phyloP scores from a whole-genome alignment of 64 coral and sea anemone species.

The Stylophora pistillata region DNA sequence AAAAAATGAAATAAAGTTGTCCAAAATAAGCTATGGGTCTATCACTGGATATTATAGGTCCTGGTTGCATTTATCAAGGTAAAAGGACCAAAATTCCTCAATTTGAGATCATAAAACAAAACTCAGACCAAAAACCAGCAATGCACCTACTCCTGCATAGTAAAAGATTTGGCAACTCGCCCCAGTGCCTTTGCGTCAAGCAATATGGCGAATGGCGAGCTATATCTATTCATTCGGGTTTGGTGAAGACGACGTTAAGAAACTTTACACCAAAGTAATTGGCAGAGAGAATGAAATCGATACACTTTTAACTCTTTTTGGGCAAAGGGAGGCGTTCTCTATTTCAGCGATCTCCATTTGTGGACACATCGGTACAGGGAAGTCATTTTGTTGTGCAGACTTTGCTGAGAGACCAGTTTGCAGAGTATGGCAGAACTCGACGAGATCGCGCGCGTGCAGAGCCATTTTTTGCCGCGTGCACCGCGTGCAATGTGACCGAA shows the following conservation, averaged over 20 bases:
- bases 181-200: background rate
- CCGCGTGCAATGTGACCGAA: too few species aligned
- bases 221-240: conserved; percentile 31
- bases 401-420: conserved; percentile 73
- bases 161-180: background rate
- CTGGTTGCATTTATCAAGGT: background rate
- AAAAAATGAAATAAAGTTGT: background rate
- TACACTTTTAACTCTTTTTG: conserved; percentile 69
- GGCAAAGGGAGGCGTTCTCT: conserved; percentile 19
- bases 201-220: conserved; percentile 23
- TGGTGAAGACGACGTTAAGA: conserved; percentile 39
- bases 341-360: conserved; percentile 76
- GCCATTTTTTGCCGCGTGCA: too few species aligned
- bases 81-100: background rate
- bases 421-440: too few species aligned
- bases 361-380: conserved; percentile 89
- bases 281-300: conserved; percentile 64
- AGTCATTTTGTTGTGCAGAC: conserved; percentile 78
- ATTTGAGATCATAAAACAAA: background rate
- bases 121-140: background rate
- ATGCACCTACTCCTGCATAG: background rate
- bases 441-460: too few species aligned
- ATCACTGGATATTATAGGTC: background rate
- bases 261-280: conserved; percentile 46
- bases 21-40: too few species aligned